phyloP scores from a whole-genome alignment of 2,797 vertebrate genomes.

The Euphonia xanthogaster region DNA sequence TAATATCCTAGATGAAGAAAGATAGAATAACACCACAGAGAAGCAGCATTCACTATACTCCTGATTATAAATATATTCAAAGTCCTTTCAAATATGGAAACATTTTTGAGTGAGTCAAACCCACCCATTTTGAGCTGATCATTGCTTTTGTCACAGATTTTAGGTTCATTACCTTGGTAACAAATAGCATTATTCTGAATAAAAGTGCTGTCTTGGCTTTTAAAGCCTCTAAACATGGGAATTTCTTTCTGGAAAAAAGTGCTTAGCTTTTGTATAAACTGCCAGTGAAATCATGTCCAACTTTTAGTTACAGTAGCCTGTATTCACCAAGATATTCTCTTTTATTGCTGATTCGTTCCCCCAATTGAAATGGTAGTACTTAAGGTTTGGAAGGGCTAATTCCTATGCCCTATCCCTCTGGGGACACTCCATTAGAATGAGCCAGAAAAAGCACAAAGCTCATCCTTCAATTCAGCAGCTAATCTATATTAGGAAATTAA shows the following conservation, averaged over 20 bases:
- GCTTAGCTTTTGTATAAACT: neutral
- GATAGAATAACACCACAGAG: neutral
- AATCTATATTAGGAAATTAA: neutral
- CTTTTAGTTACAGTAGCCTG: neutral
- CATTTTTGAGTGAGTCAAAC: neutral
- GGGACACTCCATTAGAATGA: neutral
- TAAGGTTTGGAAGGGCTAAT: neutral
- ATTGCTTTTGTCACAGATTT: neutral
- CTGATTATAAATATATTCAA: neutral
- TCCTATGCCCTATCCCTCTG: neutral
- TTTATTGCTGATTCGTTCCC: neutral
- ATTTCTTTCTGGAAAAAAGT: neutral
- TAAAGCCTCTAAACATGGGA: neutral
- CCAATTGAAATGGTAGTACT: neutral
- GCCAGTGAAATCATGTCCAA: neutral
- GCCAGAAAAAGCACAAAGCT: neutral
- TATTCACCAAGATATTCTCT: neutral
- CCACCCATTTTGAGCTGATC: neutral
- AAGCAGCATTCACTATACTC: neutral
- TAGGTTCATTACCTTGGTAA: neutral
- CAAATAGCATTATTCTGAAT: neutral
- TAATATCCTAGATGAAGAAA: neutral
- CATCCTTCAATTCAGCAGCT: constrained; percentile 6
- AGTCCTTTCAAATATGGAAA: neutral
- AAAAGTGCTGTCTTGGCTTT: neutral